These are phyloP conservation scores for Poecilia latipinna DNA, from an alignment of 2,113 vertebrate species.

Conservation along the genomic window DNA sequence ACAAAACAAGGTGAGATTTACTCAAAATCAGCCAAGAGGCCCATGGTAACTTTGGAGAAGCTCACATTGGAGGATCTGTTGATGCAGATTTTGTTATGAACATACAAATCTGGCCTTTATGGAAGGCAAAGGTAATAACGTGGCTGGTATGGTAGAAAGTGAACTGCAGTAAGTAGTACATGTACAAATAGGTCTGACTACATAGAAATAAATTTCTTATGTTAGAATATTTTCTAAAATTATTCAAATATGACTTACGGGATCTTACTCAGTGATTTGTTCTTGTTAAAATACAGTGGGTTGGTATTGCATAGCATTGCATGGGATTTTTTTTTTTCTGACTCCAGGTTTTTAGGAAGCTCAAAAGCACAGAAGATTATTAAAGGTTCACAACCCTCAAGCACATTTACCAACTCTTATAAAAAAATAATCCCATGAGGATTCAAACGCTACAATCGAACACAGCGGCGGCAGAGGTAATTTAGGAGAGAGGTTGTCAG, in stretches of 20 bases:
- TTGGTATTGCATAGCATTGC: neutral
- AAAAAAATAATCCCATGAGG: neutral
- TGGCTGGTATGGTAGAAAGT: too few relatives aligned
- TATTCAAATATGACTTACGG: neutral
- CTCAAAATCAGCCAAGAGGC: neutral
- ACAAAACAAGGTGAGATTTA: neutral
- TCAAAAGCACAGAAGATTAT: neutral
- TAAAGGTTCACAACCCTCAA: constrained; percentile 14
- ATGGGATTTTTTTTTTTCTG: neutral
- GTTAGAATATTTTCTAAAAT: neutral
- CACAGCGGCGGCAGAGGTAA: constrained; percentile 17
- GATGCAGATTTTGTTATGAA: too few relatives aligned
- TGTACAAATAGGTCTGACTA: neutral
- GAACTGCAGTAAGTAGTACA: too few relatives aligned
- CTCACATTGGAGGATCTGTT: too few relatives aligned
- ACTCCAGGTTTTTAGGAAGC: constrained; percentile 6
- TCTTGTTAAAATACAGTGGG: neutral
- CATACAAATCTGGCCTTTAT: too few relatives aligned
- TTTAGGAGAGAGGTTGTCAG: constrained; percentile 47
- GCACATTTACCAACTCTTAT: constrained; percentile 10
- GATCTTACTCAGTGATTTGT: neutral
- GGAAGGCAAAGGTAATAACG: too few relatives aligned
- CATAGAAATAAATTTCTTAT: neutral
- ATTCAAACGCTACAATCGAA: constrained; percentile 21
- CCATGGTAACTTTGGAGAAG: too few relatives aligned